Percentiles rank a stretch among this genome's conserved stretches.
Evolutionary conservation across 1,140 invertebrate species (phyloP).

Genomic region (Trichonephila clavata): DNA sequence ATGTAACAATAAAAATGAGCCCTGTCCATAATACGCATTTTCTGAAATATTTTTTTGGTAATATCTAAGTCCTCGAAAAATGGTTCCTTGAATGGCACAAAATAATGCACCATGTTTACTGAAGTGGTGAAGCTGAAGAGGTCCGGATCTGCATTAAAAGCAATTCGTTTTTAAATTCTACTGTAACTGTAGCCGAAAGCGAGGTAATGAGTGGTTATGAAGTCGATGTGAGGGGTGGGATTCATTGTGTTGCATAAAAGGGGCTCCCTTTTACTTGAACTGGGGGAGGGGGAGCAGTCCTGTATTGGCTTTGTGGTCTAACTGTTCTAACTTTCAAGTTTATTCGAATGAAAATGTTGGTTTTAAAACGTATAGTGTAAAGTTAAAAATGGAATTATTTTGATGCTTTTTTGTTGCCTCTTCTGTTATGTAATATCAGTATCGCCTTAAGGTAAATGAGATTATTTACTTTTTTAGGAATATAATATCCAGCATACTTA

Average conservation of each 20-base stretch:
- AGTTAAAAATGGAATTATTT: conserved; percentile 6
- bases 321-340: conserved; percentile 29
- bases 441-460: too few relatives aligned
- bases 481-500: too few relatives aligned
- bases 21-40: neutral
- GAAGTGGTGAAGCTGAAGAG: neutral
- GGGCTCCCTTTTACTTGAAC: neutral
- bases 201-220: conserved; percentile 28
- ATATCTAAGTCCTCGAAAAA: neutral
- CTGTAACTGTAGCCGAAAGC: neutral
- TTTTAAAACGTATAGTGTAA: neutral
- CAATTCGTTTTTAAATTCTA: conserved; percentile 14
- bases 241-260: neutral
- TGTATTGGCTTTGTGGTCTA: conserved; percentile 11
- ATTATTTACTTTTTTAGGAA: too few relatives aligned
- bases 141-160: neutral
- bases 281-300: neutral
- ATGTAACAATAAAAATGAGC: neutral
- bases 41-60: neutral
- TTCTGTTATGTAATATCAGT: too few relatives aligned
- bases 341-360: conserved; percentile 26
- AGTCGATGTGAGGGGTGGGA: neutral
- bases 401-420: neutral
- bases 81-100: conserved; percentile 27
- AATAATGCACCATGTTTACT: neutral